These are phyloP conservation scores for Oreotrochilus melanogaster DNA, from an alignment of 2,113 vertebrate genomes.

Conservation along the genomic window DNA sequence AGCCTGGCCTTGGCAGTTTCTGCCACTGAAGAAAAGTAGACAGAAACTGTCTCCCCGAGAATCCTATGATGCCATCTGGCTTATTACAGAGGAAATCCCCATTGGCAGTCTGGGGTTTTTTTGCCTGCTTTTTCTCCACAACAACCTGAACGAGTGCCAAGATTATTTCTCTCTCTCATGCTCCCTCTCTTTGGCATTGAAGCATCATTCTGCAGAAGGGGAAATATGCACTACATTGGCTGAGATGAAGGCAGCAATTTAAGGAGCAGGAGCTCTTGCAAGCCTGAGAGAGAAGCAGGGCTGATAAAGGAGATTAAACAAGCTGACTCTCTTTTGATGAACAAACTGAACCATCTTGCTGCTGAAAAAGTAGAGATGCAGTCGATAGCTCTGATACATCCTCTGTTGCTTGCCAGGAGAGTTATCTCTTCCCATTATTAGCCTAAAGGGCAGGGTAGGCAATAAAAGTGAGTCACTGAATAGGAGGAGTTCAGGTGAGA, in stretches of 20 bases:
- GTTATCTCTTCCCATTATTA: slow-evolving; percentile 28
- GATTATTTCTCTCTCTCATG: slow-evolving; percentile 56
- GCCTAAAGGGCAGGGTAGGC: slow-evolving; percentile 5
- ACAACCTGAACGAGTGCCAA: slow-evolving; percentile 60
- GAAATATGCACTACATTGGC: slow-evolving; percentile 9
- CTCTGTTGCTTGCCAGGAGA: slow-evolving; percentile 26
- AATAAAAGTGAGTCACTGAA: slow-evolving; percentile 4
- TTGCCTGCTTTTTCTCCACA: slow-evolving; percentile 49
- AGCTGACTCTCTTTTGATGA: slow-evolving; percentile 55
- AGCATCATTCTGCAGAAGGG: not conserved
- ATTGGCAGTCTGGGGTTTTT: slow-evolving; percentile 54
- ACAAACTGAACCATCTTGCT: slow-evolving; percentile 21
- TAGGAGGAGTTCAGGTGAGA: slow-evolving; percentile 51
- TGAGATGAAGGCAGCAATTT: slow-evolving; percentile 49
- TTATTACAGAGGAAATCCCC: slow-evolving; percentile 74
- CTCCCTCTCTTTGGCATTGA: slow-evolving; percentile 12
- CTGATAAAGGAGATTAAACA: slow-evolving; percentile 55
- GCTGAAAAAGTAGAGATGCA: slow-evolving; percentile 14
- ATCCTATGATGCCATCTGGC: slow-evolving; percentile 75
- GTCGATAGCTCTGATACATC: not conserved
- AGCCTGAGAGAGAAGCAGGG: slow-evolving; percentile 17
- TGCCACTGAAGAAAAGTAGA: slow-evolving; percentile 59
- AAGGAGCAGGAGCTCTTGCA: slow-evolving; percentile 33
- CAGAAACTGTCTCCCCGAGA: slow-evolving; percentile 62
- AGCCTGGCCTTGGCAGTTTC: slow-evolving; percentile 56